Percentiles rank a stretch among this genome's conserved stretches.
Evolutionary conservation across 2,888 invertebrate species (phyloP).

Genomic region (Eumerus sabulonum): DNA sequence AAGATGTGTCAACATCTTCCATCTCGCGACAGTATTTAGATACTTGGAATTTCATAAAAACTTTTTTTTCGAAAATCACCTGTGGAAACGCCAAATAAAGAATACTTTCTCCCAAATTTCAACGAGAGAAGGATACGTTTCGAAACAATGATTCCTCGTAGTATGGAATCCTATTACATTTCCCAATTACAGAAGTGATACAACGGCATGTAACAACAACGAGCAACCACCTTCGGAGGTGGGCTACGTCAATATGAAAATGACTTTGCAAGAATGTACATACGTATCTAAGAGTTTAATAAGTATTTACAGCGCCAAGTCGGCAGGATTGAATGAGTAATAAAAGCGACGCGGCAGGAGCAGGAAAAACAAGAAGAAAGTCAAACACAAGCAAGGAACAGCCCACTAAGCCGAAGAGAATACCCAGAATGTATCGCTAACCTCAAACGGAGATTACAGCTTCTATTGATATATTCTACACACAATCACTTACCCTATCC

Average conservation of each 20-base stretch:
- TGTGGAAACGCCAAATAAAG: too few relatives aligned
- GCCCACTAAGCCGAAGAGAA: constrained; percentile 32
- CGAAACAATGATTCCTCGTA: not conserved
- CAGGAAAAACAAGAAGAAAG: too few relatives aligned
- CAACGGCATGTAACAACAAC: constrained; percentile 4
- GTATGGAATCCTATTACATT: not conserved
- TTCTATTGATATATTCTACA: constrained; percentile 21
- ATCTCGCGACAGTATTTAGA: too few relatives aligned
- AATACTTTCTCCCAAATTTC: too few relatives aligned
- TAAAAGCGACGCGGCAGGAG: too few relatives aligned
- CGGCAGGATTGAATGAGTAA: constrained; percentile 50
- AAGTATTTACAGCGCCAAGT: constrained; percentile 50
- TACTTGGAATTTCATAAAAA: too few relatives aligned
- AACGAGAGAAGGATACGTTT: too few relatives aligned
- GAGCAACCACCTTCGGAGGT: constrained; percentile 23
- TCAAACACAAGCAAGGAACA: not conserved
- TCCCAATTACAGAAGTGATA: constrained; percentile 28
- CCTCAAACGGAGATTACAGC: constrained; percentile 28
- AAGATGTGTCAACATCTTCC: too few relatives aligned
- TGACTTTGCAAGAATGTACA: not conserved
- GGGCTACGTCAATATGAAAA: not conserved
- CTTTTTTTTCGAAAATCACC: too few relatives aligned
- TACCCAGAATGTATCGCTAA: constrained; percentile 23
- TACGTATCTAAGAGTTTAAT: constrained; percentile 22
- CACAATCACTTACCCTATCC: not conserved